Conservation (phyloP, 1,140 invertebrate genomes). For the Drosophila ananassae region DNA sequence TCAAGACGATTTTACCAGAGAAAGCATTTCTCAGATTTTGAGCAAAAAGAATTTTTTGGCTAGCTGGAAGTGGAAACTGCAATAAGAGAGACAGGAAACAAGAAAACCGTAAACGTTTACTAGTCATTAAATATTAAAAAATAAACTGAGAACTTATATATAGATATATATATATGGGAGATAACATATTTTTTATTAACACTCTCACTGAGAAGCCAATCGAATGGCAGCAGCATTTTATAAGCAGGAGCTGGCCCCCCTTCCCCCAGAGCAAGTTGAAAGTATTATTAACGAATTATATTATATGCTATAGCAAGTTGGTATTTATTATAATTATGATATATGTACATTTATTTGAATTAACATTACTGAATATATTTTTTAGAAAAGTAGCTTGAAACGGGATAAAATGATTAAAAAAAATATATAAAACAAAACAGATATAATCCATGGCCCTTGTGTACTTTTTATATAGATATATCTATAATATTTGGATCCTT, state of each 20-base stretch:
- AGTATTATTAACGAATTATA: constrained; percentile 79
- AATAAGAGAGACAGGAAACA: constrained; percentile 29
- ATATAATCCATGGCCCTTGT: constrained; percentile 24
- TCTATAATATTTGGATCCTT: constrained; percentile 3
- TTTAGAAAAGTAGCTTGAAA: constrained; percentile 77
- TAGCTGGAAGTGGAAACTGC: constrained; percentile 22
- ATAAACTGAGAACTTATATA: constrained; percentile 14
- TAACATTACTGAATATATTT: constrained; percentile 81
- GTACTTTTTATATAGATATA: constrained; percentile 3
- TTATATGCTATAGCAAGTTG: constrained; percentile 78
- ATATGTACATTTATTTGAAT: constrained; percentile 77
- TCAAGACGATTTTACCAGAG: constrained; percentile 56
- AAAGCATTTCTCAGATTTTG: constrained; percentile 54
- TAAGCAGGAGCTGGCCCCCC: constrained; percentile 34
- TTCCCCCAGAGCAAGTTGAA: constrained; percentile 57
- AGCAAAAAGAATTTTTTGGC: constrained; percentile 8
- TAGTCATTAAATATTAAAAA: constrained; percentile 70
- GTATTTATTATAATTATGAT: constrained; percentile 77
- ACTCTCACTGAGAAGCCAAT: constrained; percentile 55
- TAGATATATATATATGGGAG: constrained; percentile 40
- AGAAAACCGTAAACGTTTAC: constrained; percentile 73
- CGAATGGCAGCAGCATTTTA: constrained; percentile 42
- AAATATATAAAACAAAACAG: background rate
- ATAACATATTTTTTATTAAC: constrained; percentile 77
- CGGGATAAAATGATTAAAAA: constrained; percentile 42